Conservation (phyloP, 2,888 invertebrate species). For the Cryptus armator region DNA sequence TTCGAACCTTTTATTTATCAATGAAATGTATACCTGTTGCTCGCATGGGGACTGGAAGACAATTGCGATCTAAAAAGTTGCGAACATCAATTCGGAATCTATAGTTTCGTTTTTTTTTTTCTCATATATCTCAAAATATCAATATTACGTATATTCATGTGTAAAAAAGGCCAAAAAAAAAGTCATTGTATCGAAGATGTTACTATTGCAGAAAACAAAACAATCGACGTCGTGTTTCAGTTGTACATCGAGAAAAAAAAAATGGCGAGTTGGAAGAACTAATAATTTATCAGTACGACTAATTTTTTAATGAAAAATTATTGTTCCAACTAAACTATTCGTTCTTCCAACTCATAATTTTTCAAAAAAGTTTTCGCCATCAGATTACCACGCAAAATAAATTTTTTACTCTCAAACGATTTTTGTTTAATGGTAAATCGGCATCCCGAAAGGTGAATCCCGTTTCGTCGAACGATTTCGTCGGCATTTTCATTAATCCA, state of each 20-base stretch:
- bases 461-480: not conserved
- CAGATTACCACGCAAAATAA: not conserved
- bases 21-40: conserved; percentile 20
- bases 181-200: not conserved
- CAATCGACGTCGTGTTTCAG: not conserved
- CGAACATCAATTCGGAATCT: conserved; percentile 4
- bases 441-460: not conserved
- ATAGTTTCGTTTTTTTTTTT: not conserved
- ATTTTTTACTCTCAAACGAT: not conserved
- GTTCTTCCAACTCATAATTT: no score
- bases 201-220: not conserved
- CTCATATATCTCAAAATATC: conserved; percentile 7
- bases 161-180: not conserved
- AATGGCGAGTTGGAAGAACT: no score
- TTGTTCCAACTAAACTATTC: no score
- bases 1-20: not conserved
- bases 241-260: not conserved
- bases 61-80: conserved; percentile 20
- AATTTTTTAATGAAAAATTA: no score
- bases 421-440: not conserved
- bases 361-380: not conserved
- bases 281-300: no score
- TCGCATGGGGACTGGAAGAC: conserved; percentile 30
- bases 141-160: not conserved
- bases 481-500: not conserved